Evolutionary conservation across 92 coral and sea anemone species (phyloP), one percentile per base, ranked within the genome.

Genomic region (Hydrozoanthus gracilis): DNA sequence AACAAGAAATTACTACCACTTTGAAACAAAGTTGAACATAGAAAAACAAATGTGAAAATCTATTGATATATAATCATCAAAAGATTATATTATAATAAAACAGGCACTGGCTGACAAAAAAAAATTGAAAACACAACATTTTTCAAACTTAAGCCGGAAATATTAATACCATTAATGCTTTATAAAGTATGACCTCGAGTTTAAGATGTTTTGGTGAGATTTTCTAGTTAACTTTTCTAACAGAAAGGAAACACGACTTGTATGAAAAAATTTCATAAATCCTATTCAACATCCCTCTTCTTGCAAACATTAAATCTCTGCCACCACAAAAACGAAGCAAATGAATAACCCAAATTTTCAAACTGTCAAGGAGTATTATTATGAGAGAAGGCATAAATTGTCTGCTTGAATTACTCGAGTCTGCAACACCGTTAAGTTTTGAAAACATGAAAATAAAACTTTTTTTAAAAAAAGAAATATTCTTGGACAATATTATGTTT

Each of bases 141-240:
- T 68, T 64, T 48, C 85, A 80, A 50, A 80, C 70, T 51, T 54
- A 17, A 48, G 74, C 85, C 85, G 85, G 85, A 80, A 80, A 80
- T 80, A 80, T 66, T 80, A 66, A 62, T 80, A 64, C 46, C 85
- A 64, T 20, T 80, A 80, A 80, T 80, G 58, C 73, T 52, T 80
- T 46, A 44, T 64, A 80, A 67, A 80, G 14, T 17, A 66, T 80
- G 85, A 66, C 85, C 85, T 62, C 15, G 39, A 27, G 39, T 27
- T 27, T 27, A 27, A 27, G 39, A 27, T 27, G 39, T 27, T 27
- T 27, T 27, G 39, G 39, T 27, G 39, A 27, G 39, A 27, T 27
- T 27, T 27, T 27, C 39, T 27, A 27, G 39, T 27, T 27, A 27
- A 27, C 39, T 27, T 27, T 27, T 27, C 39, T 27, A 27, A 27